A percentile compares a stretch with the other conserved stretches of the same genome.
Conservation (phyloP, 2,113 vertebrate species). For the human (Homo sapiens) region DNA sequence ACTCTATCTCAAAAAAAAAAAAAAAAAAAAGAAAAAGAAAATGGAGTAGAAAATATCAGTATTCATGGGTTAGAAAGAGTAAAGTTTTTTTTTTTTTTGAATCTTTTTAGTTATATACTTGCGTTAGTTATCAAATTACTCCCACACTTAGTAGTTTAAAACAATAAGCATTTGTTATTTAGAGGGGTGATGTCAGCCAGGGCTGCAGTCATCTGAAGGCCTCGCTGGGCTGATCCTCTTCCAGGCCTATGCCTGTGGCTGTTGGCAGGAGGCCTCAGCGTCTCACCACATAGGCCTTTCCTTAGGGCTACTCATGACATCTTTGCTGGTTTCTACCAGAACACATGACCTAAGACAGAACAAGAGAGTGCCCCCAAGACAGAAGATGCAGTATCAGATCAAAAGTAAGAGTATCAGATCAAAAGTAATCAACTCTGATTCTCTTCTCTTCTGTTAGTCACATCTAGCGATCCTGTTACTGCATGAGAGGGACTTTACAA, state of each 20-base stretch:
- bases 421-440: not conserved
- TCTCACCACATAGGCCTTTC: not conserved
- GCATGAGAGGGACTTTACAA: rapidly evolving
- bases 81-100: not conserved
- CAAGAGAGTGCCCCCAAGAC: not conserved
- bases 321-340: not conserved
- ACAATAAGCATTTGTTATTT: not conserved
- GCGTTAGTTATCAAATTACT: not conserved
- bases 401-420: not conserved
- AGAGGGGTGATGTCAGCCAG: not conserved
- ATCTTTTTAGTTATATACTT: not conserved
- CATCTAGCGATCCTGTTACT: not conserved
- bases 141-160: not conserved
- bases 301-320: not conserved
- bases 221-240: not conserved
- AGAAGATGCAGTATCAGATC: not conserved
- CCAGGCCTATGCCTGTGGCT: not conserved
- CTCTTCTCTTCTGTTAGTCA: not conserved
- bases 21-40: not conserved
- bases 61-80: not conserved
- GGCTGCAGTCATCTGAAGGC: not conserved
- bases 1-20: too few relatives aligned
- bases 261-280: not conserved
- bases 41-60: not conserved
- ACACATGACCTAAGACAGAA: not conserved